Evolutionary conservation across 35 echinoderm and acorn worm genomes (phyloP).

Genomic region (Ophioderma brevispina): DNA sequence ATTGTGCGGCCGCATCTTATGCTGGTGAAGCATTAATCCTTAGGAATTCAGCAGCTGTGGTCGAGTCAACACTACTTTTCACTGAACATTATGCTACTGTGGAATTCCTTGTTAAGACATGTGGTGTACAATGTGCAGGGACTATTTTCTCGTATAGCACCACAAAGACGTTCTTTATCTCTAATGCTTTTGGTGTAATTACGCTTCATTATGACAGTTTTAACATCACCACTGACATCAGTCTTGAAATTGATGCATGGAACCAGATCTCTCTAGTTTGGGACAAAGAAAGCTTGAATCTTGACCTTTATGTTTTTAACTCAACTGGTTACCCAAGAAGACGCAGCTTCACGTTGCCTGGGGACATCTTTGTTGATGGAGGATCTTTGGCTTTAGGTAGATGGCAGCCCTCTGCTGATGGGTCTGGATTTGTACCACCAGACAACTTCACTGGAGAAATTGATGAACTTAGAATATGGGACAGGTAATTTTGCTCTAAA

Average conservation of each 20-base stretch:
- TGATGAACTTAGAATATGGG: constrained; percentile 85
- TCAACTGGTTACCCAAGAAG: constrained; percentile 33
- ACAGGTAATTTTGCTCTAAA: constrained; percentile 70
- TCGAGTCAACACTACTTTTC: constrained; percentile 25
- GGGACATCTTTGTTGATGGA: constrained; percentile 46
- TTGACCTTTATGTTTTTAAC: constrained; percentile 74
- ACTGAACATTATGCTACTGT: constrained; percentile 25
- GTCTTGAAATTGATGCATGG: constrained; percentile 47
- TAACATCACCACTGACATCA: constrained; percentile 59
- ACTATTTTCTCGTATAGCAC: constrained; percentile 69
- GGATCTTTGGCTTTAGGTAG: constrained; percentile 64
- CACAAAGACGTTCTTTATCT: constrained; percentile 62
- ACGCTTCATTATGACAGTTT: constrained; percentile 59
- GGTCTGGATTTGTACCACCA: constrained; percentile 35
- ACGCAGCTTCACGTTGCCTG: constrained; percentile 32
- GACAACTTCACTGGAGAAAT: constrained; percentile 66
- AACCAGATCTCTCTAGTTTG: constrained; percentile 66
- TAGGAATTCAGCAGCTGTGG: constrained; percentile 31
- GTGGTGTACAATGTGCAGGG: constrained; percentile 51
- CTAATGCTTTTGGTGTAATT: constrained; percentile 28
- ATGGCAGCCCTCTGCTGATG: constrained; percentile 68
- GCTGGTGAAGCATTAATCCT: constrained; percentile 53
- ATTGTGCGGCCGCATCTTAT: constrained; percentile 30
- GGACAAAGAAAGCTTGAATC: constrained; percentile 20
- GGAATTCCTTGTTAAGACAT: constrained; percentile 67